Percentiles rank a stretch among this genome's conserved stretches.
Conservation (phyloP, 2,888 invertebrate genomes). For the Tineola bisselliella region DNA sequence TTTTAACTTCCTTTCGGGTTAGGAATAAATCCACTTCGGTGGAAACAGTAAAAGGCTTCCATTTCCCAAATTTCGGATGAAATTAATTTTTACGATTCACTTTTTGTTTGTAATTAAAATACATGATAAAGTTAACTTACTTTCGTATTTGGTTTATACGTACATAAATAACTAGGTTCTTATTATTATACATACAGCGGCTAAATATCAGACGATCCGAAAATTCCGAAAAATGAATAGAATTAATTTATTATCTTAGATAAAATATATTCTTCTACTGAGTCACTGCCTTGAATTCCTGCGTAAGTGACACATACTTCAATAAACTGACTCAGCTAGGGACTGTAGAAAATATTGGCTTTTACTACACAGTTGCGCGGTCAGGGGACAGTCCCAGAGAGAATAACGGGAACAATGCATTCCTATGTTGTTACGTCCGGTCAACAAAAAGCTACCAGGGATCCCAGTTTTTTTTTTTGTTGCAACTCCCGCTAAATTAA, state of each 20-base stretch:
- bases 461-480: conserved; percentile 58
- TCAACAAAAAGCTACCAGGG: conserved; percentile 49
- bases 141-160: too few relatives aligned
- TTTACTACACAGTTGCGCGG: conserved; percentile 28
- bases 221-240: background rate
- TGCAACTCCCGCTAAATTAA: conserved; percentile 61
- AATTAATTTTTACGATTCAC: background rate
- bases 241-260: conserved; percentile 1
- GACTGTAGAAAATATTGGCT: conserved; percentile 31
- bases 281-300: conserved; percentile 19
- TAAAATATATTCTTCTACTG: background rate
- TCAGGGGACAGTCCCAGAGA: conserved; percentile 26
- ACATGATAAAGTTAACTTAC: too few relatives aligned
- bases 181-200: too few relatives aligned
- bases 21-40: background rate
- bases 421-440: conserved; percentile 49
- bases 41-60: background rate
- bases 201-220: background rate
- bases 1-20: conserved; percentile 9
- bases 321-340: conserved; percentile 33
- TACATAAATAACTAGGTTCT: too few relatives aligned
- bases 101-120: too few relatives aligned
- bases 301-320: conserved; percentile 27
- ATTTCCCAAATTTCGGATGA: background rate
- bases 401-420: conserved; percentile 59